Percentiles rank a stretch among this genome's conserved stretches.
Conservation (phyloP, 2,888 invertebrate species). For the Drosophila falleni region DNA sequence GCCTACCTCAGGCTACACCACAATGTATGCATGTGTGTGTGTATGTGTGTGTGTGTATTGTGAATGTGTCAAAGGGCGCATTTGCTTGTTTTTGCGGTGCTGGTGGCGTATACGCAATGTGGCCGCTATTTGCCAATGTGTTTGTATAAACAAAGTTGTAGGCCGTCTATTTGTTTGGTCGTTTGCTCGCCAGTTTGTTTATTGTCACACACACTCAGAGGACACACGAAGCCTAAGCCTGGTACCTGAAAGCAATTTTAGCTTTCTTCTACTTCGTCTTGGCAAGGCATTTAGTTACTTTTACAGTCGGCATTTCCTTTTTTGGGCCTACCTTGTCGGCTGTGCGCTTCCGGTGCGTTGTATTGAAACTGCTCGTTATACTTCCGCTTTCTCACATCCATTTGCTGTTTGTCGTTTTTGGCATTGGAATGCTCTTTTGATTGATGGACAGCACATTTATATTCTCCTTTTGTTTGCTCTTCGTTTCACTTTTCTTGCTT, state of each 20-base stretch:
- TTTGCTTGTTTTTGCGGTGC: conserved; percentile 56
- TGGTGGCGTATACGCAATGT: conserved; percentile 76
- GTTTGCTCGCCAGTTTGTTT: conserved; percentile 72
- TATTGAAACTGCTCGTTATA: conserved; percentile 59
- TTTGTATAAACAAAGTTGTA: conserved; percentile 78
- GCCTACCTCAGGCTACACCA: conserved; percentile 22
- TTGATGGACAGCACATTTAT: conserved; percentile 72
- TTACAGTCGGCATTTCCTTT: conserved; percentile 60
- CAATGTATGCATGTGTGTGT: neutral
- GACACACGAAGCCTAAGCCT: conserved; percentile 17
- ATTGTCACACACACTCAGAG: conserved; percentile 64
- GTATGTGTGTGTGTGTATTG: neutral
- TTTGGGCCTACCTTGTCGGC: conserved; percentile 32
- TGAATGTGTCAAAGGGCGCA: conserved; percentile 61
- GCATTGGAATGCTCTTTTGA: conserved; percentile 66
- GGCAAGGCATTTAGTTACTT: conserved; percentile 59
- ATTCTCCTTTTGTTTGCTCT: conserved; percentile 55
- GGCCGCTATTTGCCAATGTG: conserved; percentile 69
- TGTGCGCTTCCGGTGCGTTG: conserved; percentile 29
- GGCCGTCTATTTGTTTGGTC: conserved; percentile 76
- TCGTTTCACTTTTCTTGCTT: conserved; percentile 26
- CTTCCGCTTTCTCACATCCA: conserved; percentile 66
- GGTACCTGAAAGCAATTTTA: conserved; percentile 11
- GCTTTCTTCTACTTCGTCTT: conserved; percentile 13
- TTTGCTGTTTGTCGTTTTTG: conserved; percentile 48